Conservation (phyloP, 2,888 invertebrate species). For the Caenorhabditis auriculariae region DNA sequence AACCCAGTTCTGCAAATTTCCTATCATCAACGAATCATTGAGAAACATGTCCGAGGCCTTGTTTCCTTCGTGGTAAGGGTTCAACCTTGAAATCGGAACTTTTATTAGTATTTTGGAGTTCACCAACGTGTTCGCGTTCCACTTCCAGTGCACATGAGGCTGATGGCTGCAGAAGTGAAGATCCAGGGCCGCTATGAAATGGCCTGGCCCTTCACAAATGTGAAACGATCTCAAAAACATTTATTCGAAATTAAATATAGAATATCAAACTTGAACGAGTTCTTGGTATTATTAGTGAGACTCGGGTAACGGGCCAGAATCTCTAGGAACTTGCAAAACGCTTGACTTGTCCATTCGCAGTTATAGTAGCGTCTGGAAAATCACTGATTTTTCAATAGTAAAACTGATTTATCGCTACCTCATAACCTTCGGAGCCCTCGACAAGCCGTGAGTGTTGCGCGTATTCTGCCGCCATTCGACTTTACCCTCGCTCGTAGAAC, state of each 20-base stretch:
- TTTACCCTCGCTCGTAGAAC: no score
- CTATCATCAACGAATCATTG: constrained; percentile 6
- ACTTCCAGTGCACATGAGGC: constrained; percentile 7
- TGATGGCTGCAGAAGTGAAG: constrained; percentile 7
- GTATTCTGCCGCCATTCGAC: constrained; percentile 5
- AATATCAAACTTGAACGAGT: not conserved
- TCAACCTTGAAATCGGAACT: constrained; percentile 7
- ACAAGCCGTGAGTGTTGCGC: constrained; percentile 1
- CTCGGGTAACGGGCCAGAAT: constrained; percentile 2
- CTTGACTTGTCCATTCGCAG: constrained; percentile 3
- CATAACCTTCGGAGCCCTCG: constrained; percentile 2
- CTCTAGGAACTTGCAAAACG: constrained; percentile 14
- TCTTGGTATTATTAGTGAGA: not conserved
- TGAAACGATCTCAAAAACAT: constrained; percentile 8
- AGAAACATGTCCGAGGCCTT: constrained; percentile 7
- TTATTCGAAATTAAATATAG: not conserved
- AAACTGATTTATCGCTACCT: not conserved
- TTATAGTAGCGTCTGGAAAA: constrained; percentile 4
- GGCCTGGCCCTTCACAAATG: constrained; percentile 15
- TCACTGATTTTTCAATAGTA: not conserved
- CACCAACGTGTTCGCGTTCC: constrained; percentile 14
- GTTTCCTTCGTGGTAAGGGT: constrained; percentile 6
- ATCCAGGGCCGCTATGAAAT: constrained; percentile 11
- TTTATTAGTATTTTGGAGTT: not conserved
- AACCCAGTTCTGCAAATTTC: constrained; percentile 4